phyloP scores from a whole-genome alignment of 2,888 invertebrate species.

The Campopleginae sp. region DNA sequence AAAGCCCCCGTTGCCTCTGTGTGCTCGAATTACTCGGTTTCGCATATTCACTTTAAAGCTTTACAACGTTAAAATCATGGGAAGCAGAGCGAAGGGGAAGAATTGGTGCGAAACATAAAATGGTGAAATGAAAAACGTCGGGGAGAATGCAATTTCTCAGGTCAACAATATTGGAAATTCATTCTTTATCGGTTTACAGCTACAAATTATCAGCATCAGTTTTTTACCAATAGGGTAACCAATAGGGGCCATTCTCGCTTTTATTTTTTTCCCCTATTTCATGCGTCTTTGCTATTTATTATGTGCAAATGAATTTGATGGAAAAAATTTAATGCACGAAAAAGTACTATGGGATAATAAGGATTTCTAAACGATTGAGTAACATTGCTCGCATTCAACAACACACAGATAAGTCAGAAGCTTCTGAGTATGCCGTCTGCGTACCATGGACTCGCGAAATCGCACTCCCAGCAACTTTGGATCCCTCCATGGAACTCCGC shows the following conservation, averaged over 20 bases:
- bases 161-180: not conserved
- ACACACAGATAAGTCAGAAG: conserved; percentile 33
- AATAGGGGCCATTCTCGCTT: not conserved
- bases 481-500: conserved; percentile 90
- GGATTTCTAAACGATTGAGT: conserved; percentile 9
- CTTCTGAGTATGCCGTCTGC: conserved; percentile 67
- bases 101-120: not conserved
- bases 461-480: conserved; percentile 89
- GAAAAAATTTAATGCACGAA: too few species aligned
- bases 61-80: conserved; percentile 11
- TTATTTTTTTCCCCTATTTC: not conserved
- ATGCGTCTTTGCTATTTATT: too few species aligned
- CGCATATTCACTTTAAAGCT: conserved; percentile 25
- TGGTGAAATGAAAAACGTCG: not conserved
- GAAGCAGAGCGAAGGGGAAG: not conserved
- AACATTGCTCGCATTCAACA: conserved; percentile 13
- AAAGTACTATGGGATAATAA: not conserved
- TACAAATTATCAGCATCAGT: not conserved
- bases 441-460: conserved; percentile 92
- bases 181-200: not conserved
- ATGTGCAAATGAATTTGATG: not conserved
- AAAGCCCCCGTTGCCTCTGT: conserved; percentile 2
- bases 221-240: not conserved
- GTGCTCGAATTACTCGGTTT: conserved; percentile 17
- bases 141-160: conserved; percentile 4